Base-by-base conservation (phyloP, 2,113 vertebrate species). In the Thamnophis sirtalis region DNA sequence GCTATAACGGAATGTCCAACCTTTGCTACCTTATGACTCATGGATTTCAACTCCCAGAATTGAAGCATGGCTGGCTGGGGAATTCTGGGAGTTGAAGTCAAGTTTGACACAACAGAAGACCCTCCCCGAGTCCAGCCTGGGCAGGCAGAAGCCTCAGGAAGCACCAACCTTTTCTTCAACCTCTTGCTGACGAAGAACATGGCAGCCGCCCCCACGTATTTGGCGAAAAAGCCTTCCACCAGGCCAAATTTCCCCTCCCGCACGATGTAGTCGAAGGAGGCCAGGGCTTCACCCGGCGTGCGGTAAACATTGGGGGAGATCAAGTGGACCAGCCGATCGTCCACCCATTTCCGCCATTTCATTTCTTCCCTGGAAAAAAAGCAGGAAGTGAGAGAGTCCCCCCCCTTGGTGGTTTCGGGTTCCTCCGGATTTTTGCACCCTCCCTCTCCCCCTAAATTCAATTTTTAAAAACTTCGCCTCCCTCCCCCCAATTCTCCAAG, bases 261-360 rank as follows among this genome's bases (percentile, higher is more conserved):
- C 3, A 99, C 99, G 0, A 99, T 99, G 98, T 99, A 99, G 95
- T 99, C 98, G 0, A 99, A 99, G 86, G 99, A 99, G 0, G 98
- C 98, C 96, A 99, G 93, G 50, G 99, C 98, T 94, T 99, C 99
- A 0, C 95, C 88, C 0, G 98, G 98, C 0, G 98, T 99, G 1
- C 99, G 98, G 97, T 99, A 99, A 91, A 99, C 98, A 0, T 99
- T 99, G 90, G 99, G 99, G 1, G 99, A 99, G 94, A 99, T 99
- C 49, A 99, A 98, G 93, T 99, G 99, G 56, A 99, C 99, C 19
- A 99, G 98, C 98, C 99, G 98, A 80, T 99, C 98, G 0, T 99
- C 99, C 0, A 97, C 98, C 99, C 99, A 99, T 93, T 98, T 96
- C 38, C 99, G 98, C 99, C 99, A 99, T 94, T 99, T 99, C 97